Evolutionary conservation across 2,888 invertebrate species (phyloP), one percentile per base, ranked within the genome.

Genomic region (Gymnoscelis rufifasciata): DNA sequence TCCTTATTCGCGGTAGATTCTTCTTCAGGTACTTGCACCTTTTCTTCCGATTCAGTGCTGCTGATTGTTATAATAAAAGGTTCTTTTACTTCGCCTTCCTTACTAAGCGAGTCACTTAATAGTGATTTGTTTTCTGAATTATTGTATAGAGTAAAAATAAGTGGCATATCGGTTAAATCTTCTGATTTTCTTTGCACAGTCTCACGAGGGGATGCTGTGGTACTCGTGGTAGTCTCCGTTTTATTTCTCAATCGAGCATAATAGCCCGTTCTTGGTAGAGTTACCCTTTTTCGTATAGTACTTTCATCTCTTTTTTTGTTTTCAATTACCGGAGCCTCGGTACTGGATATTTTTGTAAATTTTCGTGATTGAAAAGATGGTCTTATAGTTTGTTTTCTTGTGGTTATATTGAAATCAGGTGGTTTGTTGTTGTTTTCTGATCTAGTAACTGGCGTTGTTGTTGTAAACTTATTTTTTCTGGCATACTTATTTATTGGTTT

Each of bases 11-110:
- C 49, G 14, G 26, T 35, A 4, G 74, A 53, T 50, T 80, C 76
- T 60, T 74, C 77, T 24, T 19, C 19, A 19, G 63, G 60, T 7
- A 67, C 64, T n/a, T n/a, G n/a, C 38, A 66, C 70, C 30, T 64
- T 78, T 60, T 84, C 83, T 36, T 62, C 54, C 1, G 81, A 81
- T 59, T 84, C 86, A 53, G 75, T 87, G 50, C 78, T 83, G 10
- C 68, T 78, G 1, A 84, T 72, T 15, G 76, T 63, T 47, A 83
- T 76, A 14, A 83, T 57, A 59, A 83, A 81, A 56, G 72, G 66
- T 43, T 73, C 61, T 15, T 67, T 71, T 28, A 59, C 61, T 10
- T 64, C 58, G 33, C 60, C 68, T 26, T 30, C 47, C 15, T 51
- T 62, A 51, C 38, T 46, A 1, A 52, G 42, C 15, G 58, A 56